Conservation (phyloP, 2,888 invertebrate genomes). For the Agrenia bidenticulata region DNA sequence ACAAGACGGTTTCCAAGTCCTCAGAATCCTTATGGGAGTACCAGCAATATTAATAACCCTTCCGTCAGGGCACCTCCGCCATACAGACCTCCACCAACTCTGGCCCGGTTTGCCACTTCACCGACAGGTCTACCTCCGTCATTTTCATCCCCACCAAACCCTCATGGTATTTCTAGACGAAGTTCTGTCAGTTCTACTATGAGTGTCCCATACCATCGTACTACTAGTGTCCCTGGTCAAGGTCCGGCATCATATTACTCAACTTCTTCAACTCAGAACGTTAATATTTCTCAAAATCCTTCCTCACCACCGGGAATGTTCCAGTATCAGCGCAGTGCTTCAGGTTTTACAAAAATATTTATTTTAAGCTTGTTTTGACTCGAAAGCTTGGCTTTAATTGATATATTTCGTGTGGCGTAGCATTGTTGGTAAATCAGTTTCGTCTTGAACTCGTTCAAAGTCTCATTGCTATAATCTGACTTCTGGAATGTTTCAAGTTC, state of each 20-base stretch:
- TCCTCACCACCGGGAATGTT: conserved; percentile 23
- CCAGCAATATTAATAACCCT: conserved; percentile 41
- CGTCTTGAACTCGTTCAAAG: too few species aligned
- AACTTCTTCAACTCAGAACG: conserved; percentile 31
- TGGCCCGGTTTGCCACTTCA: conserved; percentile 40
- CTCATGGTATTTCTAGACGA: conserved; percentile 34
- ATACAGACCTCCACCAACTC: conserved; percentile 61
- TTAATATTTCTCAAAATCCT: conserved; percentile 23
- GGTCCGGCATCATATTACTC: conserved; percentile 31
- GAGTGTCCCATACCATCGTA: conserved; percentile 31
- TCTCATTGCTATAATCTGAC: too few species aligned
- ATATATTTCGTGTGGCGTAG: too few species aligned
- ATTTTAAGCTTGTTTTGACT: too few species aligned
- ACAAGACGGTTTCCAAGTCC: conserved; percentile 34
- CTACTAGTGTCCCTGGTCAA: conserved; percentile 15
- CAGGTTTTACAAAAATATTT: conserved; percentile 36
- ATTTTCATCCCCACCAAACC: conserved; percentile 16
- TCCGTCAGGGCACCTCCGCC: conserved; percentile 61
- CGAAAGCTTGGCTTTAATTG: too few species aligned
- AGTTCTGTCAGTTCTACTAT: conserved; percentile 42
- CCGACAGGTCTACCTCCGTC: conserved; percentile 43
- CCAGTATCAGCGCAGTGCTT: conserved; percentile 47
- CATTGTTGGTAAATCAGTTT: too few species aligned
- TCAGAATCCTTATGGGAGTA: conserved; percentile 31
- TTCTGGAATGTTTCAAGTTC: too few species aligned